Conservation (phyloP, 2,888 invertebrate species). For the Nemotelus nigrinus region DNA sequence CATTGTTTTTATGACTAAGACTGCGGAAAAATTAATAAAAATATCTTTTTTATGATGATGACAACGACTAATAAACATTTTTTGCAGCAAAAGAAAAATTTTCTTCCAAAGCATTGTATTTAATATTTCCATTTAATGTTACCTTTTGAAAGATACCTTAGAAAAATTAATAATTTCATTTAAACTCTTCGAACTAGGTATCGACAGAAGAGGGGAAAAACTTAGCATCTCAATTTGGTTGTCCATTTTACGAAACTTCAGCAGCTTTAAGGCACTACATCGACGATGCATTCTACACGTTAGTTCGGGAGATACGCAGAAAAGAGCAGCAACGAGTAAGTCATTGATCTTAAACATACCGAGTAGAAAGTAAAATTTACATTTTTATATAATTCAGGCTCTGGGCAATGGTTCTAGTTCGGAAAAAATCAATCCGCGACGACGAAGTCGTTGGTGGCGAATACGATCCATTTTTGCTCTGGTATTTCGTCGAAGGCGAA, state of each 20-base stretch:
- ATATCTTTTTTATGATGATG: too few relatives aligned
- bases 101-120: too few relatives aligned
- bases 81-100: too few relatives aligned
- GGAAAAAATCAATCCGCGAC: conserved; percentile 67
- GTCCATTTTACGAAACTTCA: conserved; percentile 92
- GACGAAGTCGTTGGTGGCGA: conserved; percentile 84
- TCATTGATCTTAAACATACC: background rate
- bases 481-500: conserved; percentile 70
- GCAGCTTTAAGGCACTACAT: conserved; percentile 88
- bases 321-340: conserved; percentile 74
- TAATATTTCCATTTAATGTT: too few relatives aligned
- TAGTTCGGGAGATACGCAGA: conserved; percentile 84
- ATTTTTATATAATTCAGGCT: conserved; percentile 59
- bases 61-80: too few relatives aligned
- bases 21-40: too few relatives aligned
- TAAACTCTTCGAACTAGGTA: conserved; percentile 66
- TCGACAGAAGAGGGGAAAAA: conserved; percentile 85
- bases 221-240: conserved; percentile 84
- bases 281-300: conserved; percentile 90
- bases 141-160: too few relatives aligned
- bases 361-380: background rate
- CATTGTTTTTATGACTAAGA: too few relatives aligned
- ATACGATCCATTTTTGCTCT: conserved; percentile 84
- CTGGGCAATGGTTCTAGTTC: conserved; percentile 67
- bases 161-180: too few relatives aligned